Evolutionary conservation across 64 coral and sea anemone genomes (phyloP).

Genomic region (Porites lutea): DNA sequence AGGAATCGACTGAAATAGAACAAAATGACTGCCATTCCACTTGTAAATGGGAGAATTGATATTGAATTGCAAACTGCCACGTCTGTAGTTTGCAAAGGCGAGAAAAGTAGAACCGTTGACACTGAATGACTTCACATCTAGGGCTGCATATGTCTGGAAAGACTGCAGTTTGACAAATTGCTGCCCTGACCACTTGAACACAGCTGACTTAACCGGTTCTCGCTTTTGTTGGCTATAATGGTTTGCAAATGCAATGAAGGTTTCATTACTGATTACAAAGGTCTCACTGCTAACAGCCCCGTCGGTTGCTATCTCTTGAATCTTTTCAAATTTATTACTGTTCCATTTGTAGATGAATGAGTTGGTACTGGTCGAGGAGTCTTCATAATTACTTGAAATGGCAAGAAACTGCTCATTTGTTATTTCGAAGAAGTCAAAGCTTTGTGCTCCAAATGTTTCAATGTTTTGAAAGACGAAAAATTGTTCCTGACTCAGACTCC

Average conservation of each 20-base stretch:
- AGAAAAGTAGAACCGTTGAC: conserved; percentile 52
- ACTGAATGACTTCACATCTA: conserved; percentile 40
- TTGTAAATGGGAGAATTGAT: conserved; percentile 3
- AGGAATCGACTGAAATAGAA: conserved; percentile 3
- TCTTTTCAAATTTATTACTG: background rate
- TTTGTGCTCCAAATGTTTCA: background rate
- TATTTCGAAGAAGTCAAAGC: conserved; percentile 2
- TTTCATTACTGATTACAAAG: background rate
- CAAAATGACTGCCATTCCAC: conserved; percentile 22
- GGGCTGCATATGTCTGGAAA: background rate
- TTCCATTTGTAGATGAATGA: conserved; percentile 26
- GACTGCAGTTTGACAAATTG: background rate
- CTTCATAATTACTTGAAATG: background rate
- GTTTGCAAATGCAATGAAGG: conserved; percentile 11
- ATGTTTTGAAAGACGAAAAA: conserved; percentile 14
- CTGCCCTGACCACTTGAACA: background rate
- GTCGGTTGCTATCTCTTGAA: background rate
- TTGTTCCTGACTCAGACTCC: background rate
- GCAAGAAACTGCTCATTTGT: background rate
- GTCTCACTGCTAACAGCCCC: background rate
- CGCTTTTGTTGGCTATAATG: background rate
- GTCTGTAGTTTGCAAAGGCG: conserved; percentile 1
- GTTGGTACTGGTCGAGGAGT: background rate
- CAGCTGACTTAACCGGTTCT: background rate
- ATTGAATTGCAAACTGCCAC: background rate